Evolutionary conservation across 2,888 invertebrate species (phyloP).

Genomic region (Cephus sareptanus): DNA sequence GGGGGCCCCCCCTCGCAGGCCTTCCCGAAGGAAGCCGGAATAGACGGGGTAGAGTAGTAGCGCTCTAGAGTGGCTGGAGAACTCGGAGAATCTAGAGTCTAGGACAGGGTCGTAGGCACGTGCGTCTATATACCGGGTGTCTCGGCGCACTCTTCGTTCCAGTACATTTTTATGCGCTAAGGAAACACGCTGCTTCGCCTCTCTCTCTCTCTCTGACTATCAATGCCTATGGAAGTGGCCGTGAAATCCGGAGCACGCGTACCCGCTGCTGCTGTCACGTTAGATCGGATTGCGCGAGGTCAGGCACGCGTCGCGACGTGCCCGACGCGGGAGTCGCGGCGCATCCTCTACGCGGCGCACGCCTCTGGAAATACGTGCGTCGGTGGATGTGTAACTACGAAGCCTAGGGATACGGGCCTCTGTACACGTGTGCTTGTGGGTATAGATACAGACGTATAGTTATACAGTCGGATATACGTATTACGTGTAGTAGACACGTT

Average conservation of each 20-base stretch:
- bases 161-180: no score
- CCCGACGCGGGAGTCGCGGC: background rate
- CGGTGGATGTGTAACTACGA: background rate
- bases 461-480: background rate
- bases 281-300: slow-evolving; percentile 5
- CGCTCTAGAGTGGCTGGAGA: no score
- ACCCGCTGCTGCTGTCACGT: slow-evolving; percentile 18
- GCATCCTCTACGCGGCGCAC: no score
- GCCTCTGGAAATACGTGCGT: slow-evolving; percentile 8
- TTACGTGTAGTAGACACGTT: slow-evolving; percentile 2
- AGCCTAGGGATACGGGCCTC: background rate
- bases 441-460: background rate
- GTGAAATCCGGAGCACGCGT: slow-evolving; percentile 12
- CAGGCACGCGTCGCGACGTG: background rate
- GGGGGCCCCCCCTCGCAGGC: no score
- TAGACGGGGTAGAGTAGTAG: no score
- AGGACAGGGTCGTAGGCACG: no score
- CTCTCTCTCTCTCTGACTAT: slow-evolving; percentile 5
- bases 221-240: slow-evolving; percentile 4
- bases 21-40: no score
- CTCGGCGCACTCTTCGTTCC: no score
- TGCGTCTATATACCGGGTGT: no score
- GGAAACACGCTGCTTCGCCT: background rate
- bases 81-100: no score
- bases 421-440: no score